A percentile compares a stretch with the other conserved stretches of the same genome.
Conservation (phyloP, 2,113 vertebrate genomes). For the Rattus rattus region DNA sequence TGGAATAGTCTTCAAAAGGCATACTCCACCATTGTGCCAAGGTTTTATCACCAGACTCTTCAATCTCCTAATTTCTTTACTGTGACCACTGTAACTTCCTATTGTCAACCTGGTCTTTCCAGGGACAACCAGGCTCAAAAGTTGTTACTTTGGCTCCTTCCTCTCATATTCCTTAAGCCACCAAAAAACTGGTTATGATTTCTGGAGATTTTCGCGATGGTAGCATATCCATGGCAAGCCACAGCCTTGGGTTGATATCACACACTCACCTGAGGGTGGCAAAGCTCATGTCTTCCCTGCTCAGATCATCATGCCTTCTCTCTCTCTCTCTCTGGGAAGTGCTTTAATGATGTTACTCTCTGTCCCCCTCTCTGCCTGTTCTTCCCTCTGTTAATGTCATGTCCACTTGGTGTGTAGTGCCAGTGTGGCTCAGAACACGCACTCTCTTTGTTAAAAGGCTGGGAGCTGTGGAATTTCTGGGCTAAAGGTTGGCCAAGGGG, state of each 20-base stretch:
- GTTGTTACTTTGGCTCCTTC: not conserved
- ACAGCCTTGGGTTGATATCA: not conserved
- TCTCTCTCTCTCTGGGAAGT: not conserved
- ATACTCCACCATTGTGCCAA: not conserved
- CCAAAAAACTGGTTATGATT: not conserved
- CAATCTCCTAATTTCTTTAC: not conserved
- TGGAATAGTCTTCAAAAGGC: constrained; percentile 31
- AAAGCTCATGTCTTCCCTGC: not conserved
- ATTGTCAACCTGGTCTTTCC: not conserved
- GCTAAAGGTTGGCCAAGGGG: not conserved
- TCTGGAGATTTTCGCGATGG: constrained; percentile 15
- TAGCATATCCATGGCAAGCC: not conserved
- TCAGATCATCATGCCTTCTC: not conserved
- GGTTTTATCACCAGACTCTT: not conserved
- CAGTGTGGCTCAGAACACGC: not conserved
- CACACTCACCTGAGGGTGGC: not conserved
- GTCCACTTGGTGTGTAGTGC: not conserved
- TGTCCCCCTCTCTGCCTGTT: not conserved
- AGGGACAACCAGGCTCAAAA: not conserved
- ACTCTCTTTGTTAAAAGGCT: not conserved
- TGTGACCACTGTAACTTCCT: constrained; percentile 6
- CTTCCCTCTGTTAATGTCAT: not conserved
- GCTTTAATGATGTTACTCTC: not conserved
- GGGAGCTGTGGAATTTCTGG: not conserved
- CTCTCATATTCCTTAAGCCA: not conserved